phyloP scores from a whole-genome alignment of 2,113 vertebrate species.

The Tragulus kanchil region DNA sequence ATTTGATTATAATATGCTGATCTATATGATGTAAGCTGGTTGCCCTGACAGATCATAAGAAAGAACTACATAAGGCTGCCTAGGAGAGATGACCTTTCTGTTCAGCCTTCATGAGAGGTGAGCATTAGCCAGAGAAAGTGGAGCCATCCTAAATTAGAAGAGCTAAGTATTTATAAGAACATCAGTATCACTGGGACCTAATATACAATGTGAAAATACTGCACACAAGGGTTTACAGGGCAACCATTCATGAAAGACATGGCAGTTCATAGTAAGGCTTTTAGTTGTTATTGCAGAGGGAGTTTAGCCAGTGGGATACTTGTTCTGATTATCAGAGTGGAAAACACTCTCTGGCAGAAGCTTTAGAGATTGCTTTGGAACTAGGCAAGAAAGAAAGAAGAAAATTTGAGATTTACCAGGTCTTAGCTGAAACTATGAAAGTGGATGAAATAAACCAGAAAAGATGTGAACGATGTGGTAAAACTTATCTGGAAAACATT shows the following conservation, averaged over 20 bases:
- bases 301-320: neutral
- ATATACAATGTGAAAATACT: neutral
- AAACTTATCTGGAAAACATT: neutral
- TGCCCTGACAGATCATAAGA: neutral
- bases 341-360: neutral
- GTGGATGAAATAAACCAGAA: neutral
- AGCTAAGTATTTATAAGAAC: neutral
- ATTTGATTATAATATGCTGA: neutral
- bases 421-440: neutral
- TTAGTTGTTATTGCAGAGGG: neutral
- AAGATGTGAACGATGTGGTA: neutral
- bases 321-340: neutral
- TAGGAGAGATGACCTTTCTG: neutral
- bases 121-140: neutral
- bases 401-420: neutral
- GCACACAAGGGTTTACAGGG: neutral
- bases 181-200: neutral
- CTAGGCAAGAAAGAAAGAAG: neutral
- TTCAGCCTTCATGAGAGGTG: neutral
- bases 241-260: neutral
- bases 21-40: neutral
- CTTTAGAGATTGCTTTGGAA: neutral
- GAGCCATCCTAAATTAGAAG: neutral
- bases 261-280: neutral
- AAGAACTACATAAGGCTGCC: neutral